Base-by-base conservation (phyloP, 2,888 invertebrate species). In the Andrena dorsata region DNA sequence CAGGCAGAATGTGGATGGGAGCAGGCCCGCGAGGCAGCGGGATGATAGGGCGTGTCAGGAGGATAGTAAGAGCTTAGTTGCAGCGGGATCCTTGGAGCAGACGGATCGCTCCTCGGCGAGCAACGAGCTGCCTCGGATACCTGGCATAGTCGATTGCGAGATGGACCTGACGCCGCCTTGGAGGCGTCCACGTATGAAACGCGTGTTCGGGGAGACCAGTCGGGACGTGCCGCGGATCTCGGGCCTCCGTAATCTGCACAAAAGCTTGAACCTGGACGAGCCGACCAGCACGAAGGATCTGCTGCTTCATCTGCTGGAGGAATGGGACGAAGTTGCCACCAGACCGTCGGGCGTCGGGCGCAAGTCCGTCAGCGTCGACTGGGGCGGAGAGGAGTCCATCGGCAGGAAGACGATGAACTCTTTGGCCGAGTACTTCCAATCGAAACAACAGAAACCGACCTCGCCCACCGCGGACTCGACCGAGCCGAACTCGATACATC, bases 341-440 rank as follows among this genome's bases (percentile, higher is more conserved):
- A 94, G 95, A 82, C 94, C 96, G 2, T 95, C 95, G 23, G 95
- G 95, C 0, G 81, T 88, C 0, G 93, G 92, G 0, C 90, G 94
- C 20, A 96, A 97, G 90, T 97, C 97, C 23, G 95, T 97, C 86
- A 97, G 97, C 35, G 94, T 96, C 69, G 97, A 97, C 90, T 97
- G 96, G 96, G 96, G 96, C 32, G 95, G 96, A 10, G 95, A 96
- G 28, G 96, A 97, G 87, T 96, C 96, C 82, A 94, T 97, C 69
- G 97, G 97, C 51, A 96, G 97, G 91, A 96, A 95, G 88, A 97
- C 97, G 8, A 97, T 97, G 95, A 97, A 96, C 88, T 97, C 97
- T 75, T 95, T 97, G 61, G 97, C 97, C 87, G 96, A 96, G 75
- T 97, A 97, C 94, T 97, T 97, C 93, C 96, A 97, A 84, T 94